A percentile compares a stretch with the other conserved stretches of the same genome.
These are phyloP conservation scores for Hanleya hanleyi DNA, from an alignment of 2,888 invertebrate genomes.

Conservation along the genomic window DNA sequence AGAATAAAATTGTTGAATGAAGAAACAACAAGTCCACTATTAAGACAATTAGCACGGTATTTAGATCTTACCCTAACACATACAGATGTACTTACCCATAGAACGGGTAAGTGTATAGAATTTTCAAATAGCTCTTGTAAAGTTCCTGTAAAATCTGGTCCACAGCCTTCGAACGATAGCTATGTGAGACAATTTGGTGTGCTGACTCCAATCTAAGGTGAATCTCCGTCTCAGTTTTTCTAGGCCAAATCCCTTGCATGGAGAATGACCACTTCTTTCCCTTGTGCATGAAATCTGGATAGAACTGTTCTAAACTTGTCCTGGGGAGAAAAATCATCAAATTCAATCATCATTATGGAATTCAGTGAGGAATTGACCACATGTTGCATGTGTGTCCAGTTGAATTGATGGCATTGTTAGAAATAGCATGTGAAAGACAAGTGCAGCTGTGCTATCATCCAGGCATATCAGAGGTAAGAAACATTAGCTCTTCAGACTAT, in stretches of 20 bases:
- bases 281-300: constrained; percentile 85
- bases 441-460: too few species aligned
- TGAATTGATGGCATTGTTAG: too few species aligned
- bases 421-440: too few species aligned
- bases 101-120: constrained; percentile 77
- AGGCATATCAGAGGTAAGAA: too few species aligned
- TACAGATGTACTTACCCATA: constrained; percentile 67
- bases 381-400: too few species aligned
- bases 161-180: constrained; percentile 41
- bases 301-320: constrained; percentile 84
- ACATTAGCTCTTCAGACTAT: too few species aligned
- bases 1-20: too few species aligned
- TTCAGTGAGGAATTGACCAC: too few species aligned
- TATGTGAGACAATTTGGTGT: constrained; percentile 75
- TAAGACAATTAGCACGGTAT: too few species aligned
- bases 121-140: constrained; percentile 90
- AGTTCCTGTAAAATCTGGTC: constrained; percentile 78
- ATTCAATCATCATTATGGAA: background rate
- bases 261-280: constrained; percentile 72
- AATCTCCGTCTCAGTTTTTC: constrained; percentile 27
- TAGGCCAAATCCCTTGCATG: constrained; percentile 58
- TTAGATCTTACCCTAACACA: too few species aligned
- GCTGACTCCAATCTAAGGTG: constrained; percentile 74
- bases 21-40: too few species aligned
- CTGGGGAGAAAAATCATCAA: constrained; percentile 73